These are phyloP conservation scores for Momotus momota DNA, from an alignment of 2,797 vertebrate genomes.

Conservation along the genomic window DNA sequence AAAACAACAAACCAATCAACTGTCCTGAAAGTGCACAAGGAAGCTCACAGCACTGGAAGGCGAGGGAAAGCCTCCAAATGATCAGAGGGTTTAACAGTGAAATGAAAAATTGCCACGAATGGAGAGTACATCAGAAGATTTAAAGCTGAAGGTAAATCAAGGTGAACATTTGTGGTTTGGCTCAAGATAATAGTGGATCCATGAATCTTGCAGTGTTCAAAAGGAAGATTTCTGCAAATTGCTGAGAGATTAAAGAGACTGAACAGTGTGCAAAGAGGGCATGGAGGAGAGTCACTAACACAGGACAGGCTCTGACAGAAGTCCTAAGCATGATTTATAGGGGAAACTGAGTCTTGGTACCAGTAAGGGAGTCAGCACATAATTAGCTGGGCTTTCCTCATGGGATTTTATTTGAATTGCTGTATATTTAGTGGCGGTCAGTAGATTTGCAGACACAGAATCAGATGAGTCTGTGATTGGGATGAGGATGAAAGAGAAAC, in stretches of 20 bases:
- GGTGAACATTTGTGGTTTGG: background rate
- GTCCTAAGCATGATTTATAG: slow-evolving; percentile 1
- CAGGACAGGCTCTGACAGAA: background rate
- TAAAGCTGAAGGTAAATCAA: slow-evolving; percentile 50
- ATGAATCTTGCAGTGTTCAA: slow-evolving; percentile 54
- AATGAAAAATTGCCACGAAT: background rate
- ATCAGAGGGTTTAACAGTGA: background rate
- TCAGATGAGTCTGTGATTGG: background rate
- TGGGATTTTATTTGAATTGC: slow-evolving; percentile 36
- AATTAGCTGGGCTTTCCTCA: background rate
- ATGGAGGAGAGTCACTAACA: background rate
- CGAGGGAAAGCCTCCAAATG: background rate
- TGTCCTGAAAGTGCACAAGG: background rate
- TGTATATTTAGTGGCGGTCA: slow-evolving; percentile 30
- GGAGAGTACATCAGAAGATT: background rate
- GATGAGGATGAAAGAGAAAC: slow-evolving; percentile 41
- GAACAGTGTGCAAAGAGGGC: background rate
- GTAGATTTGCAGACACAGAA: background rate
- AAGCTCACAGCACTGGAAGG: background rate
- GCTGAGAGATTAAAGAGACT: background rate
- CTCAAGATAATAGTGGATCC: slow-evolving; percentile 7
- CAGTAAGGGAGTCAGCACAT: slow-evolving; percentile 2
- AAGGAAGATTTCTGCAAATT: slow-evolving; percentile 34
- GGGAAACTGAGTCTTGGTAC: slow-evolving; percentile 27
- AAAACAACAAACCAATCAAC: background rate